Evolutionary conservation across 2,888 invertebrate species (phyloP).

Genomic region (Meteorus colon): DNA sequence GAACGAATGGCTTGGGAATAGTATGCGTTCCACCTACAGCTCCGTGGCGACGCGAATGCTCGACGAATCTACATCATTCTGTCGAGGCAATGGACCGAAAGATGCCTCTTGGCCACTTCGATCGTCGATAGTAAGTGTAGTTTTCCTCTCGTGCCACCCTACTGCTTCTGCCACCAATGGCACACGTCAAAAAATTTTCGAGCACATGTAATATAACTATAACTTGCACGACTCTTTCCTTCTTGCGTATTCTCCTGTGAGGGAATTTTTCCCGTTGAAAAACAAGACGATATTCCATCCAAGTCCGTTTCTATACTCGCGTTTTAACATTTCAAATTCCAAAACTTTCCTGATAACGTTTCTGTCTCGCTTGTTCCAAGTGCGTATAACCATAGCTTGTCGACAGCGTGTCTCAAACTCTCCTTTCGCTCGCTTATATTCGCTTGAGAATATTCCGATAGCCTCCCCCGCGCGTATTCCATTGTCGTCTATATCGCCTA

Average conservation of each 20-base stretch:
- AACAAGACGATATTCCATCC: conserved; percentile 37
- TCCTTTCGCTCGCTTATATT: conserved; percentile 34
- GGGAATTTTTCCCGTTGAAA: conserved; percentile 24
- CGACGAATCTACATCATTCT: conserved; percentile 69
- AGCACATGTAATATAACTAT: conserved; percentile 7
- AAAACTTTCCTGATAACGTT: conserved; percentile 64
- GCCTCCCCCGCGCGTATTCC: conserved; percentile 12
- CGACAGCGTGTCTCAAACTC: conserved; percentile 30
- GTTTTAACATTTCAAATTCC: conserved; percentile 49
- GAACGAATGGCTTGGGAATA: conserved; percentile 64
- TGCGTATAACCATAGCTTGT: conserved; percentile 41
- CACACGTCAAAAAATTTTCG: conserved; percentile 34
- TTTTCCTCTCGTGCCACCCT: conserved; percentile 13
- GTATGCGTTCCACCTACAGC: conserved; percentile 50
- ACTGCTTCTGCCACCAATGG: conserved; percentile 27
- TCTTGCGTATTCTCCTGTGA: neutral
- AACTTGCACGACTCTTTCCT: conserved; percentile 20
- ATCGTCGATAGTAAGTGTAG: conserved; percentile 27
- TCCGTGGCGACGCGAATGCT: conserved; percentile 50
- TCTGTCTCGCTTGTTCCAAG: conserved; percentile 49
- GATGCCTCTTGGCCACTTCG: conserved; percentile 53
- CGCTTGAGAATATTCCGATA: conserved; percentile 37
- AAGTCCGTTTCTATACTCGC: conserved; percentile 10
- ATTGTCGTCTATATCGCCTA: conserved; percentile 13
- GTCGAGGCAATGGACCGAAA: conserved; percentile 70